These are phyloP conservation scores for Epizoanthus illoricatus DNA, from an alignment of 92 coral and sea anemone genomes.

Conservation along the genomic window DNA sequence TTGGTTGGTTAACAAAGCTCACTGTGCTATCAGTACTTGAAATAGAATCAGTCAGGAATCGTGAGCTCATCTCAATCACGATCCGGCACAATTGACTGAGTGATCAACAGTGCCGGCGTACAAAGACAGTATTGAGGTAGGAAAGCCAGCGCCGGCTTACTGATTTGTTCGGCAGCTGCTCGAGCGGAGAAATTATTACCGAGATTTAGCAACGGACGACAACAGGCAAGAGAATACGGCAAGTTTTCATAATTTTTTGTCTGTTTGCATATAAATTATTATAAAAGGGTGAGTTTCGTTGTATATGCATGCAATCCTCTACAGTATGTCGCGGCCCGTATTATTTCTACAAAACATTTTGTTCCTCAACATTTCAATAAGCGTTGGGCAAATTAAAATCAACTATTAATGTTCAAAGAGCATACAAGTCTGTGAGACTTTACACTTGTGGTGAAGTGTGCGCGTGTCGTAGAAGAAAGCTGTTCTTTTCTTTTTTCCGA, in stretches of 20 bases:
- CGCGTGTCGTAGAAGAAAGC: background rate
- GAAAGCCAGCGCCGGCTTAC: background rate
- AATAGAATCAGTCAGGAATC: background rate
- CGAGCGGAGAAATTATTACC: background rate
- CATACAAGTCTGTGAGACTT: no score
- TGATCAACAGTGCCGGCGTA: background rate
- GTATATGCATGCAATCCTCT: no score
- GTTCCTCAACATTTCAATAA: no score
- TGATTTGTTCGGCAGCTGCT: background rate
- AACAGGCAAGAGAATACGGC: no score
- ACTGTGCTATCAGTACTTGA: background rate
- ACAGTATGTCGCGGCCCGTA: no score
- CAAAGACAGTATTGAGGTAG: background rate
- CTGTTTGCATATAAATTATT: background rate
- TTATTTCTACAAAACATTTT: no score
- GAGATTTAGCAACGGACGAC: background rate
- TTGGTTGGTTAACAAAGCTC: constrained; percentile 1
- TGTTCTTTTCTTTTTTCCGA: background rate
- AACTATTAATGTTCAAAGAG: no score
- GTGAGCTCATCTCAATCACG: background rate
- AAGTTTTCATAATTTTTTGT: no score
- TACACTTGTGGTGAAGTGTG: no score
- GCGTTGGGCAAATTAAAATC: no score
- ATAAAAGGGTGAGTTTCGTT: background rate
- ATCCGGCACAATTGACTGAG: background rate